Evolutionary conservation across 2,113 vertebrate genomes (phyloP).

Genomic region (Pseudopipra pipra): DNA sequence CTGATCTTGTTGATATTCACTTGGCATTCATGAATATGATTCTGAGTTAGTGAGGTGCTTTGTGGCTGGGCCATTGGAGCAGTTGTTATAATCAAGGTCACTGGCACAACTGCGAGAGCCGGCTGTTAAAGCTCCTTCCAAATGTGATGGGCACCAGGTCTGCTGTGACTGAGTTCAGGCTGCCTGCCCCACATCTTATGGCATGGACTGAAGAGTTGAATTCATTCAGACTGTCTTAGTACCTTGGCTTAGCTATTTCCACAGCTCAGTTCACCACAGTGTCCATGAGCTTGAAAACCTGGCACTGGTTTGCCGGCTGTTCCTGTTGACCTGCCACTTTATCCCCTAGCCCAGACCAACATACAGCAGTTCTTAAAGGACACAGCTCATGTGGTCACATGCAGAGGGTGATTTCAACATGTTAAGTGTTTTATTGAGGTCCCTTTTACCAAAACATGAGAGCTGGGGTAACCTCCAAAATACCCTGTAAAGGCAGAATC

Average conservation of each 20-base stretch:
- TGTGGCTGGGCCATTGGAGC: not conserved
- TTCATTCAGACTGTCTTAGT: not conserved
- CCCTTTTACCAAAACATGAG: not conserved
- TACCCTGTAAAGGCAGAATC: not conserved
- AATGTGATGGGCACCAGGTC: not conserved
- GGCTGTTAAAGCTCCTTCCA: not conserved
- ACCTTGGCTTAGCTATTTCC: not conserved
- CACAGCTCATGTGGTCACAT: fast-evolving
- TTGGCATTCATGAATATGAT: slow-evolving; percentile 40
- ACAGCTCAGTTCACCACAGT: not conserved
- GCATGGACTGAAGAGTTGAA: not conserved
- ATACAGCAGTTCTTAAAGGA: not conserved
- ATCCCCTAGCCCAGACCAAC: not conserved
- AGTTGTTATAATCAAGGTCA: slow-evolving; percentile 3
- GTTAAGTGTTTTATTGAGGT: not conserved
- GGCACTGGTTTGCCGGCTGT: not conserved
- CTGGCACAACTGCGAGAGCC: not conserved
- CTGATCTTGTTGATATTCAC: slow-evolving; percentile 57
- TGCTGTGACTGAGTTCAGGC: not conserved
- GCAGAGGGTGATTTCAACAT: not conserved
- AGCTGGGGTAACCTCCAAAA: not conserved
- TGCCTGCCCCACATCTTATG: not conserved
- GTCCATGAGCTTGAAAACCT: not conserved
- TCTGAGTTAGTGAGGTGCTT: not conserved
- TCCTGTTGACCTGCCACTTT: not conserved